Evolutionary conservation across 1,140 invertebrate species (phyloP), one percentile per base, ranked within the genome.

Genomic region (Neelides sp.): DNA sequence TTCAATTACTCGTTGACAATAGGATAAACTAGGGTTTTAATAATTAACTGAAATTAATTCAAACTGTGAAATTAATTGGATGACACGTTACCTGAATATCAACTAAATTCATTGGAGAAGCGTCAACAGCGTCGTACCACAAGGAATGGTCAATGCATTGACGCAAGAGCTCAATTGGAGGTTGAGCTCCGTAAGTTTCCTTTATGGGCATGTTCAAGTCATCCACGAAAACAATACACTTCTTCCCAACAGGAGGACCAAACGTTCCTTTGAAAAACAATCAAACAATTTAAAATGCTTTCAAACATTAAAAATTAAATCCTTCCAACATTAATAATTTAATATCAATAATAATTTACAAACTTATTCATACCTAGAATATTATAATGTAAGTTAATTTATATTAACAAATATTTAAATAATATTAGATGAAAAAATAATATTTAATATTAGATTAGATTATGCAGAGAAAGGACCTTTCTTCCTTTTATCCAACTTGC

Each of bases 41-140:
- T 42, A 49, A 10, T 40, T 13, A 12, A 12, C 19, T 10, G 8
- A 20, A 40, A 10, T 10, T 10, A 8, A 13, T 40, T 40, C 8
- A 40, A 40, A 13, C 37, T 13, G n/a, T n/a, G n/a, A n/a, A 42
- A 26, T 12, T n/a, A 43, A 27, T 42, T 12, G 15, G 2, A 41
- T 30, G 43, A 45, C 24, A n/a, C n/a, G n/a, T 64, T 63, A 89
- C 79, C 66, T 80, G 86, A 27, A 95, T 76, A 66, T 96, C 91
- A 53, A 89, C 81, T 13, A 96, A 69, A 66, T 84, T 85, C 64
- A 94, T 80, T 1, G 84, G 74, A 1, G 80, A 71, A 24, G 82
- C 78, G 55, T 91, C 87, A 65, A 89, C 91, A n/a, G 80, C 71
- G 64, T 95, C 88, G 65, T 92, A 90, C 90, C 91, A 95, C 56